Conservation (phyloP, 2,797 vertebrate species). For the Enteromius trimaculatus region DNA sequence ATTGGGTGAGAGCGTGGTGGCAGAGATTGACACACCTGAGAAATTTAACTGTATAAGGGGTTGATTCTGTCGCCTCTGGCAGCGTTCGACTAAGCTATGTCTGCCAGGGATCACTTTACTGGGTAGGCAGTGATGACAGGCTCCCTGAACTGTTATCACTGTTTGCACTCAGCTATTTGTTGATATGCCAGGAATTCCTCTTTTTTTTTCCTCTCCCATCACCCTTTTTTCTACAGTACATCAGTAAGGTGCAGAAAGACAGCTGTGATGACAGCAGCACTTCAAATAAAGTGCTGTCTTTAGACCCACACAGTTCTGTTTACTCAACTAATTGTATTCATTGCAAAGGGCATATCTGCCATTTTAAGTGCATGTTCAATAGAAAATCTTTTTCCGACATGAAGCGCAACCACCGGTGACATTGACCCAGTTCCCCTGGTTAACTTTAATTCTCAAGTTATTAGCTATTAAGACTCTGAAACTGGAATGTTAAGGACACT, state of each 20-base stretch:
- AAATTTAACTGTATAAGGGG: constrained; percentile 37
- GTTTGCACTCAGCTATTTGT: constrained; percentile 54
- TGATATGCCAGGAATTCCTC: constrained; percentile 60
- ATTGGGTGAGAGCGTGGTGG: constrained; percentile 11
- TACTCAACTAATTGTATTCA: constrained; percentile 51
- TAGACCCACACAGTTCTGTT: constrained; percentile 44
- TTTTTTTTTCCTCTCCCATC: constrained; percentile 23
- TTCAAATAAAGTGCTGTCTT: constrained; percentile 40
- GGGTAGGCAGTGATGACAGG: constrained; percentile 56
- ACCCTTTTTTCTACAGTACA: constrained; percentile 31
- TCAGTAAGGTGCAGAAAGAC: constrained; percentile 53
- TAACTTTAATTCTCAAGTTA: neutral
- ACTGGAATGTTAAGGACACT: constrained; percentile 17
- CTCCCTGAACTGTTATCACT: constrained; percentile 56
- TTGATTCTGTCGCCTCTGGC: constrained; percentile 48
- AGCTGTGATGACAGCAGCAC: constrained; percentile 54
- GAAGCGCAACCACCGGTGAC: neutral
- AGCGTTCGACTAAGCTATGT: constrained; percentile 34
- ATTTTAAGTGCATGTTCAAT: constrained; percentile 23
- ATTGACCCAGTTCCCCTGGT: neutral
- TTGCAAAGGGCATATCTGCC: constrained; percentile 9
- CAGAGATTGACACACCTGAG: constrained; percentile 51
- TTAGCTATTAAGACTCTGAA: neutral
- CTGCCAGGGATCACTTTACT: constrained; percentile 48
- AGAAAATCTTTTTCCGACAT: neutral